Evolutionary conservation across 2,113 vertebrate species (phyloP).

Genomic region (Rhinoptilus africanus): DNA sequence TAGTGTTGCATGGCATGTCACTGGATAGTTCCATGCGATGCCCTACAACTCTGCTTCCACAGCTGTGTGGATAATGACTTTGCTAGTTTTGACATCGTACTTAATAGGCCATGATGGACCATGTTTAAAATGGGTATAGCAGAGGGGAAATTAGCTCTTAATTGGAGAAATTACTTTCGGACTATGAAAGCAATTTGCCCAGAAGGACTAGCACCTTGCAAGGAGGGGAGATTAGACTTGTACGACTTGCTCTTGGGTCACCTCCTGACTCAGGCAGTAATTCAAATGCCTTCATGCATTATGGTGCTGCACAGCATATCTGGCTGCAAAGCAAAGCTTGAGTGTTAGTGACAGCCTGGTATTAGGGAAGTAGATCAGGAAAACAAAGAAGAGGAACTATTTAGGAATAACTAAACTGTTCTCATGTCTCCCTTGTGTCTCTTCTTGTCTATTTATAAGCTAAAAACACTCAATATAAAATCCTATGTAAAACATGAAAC

Average conservation of each 20-base stretch:
- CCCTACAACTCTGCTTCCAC: not conserved
- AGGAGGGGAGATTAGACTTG: not conserved
- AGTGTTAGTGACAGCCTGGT: not conserved
- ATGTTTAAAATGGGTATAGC: not conserved
- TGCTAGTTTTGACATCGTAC: not conserved
- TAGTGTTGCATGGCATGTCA: not conserved
- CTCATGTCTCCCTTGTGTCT: not conserved
- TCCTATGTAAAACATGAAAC: not conserved
- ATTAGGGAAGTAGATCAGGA: not conserved
- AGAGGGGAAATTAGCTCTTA: not conserved
- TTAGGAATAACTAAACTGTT: not conserved
- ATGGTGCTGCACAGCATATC: accelerated
- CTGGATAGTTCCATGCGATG: not conserved
- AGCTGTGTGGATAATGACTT: not conserved
- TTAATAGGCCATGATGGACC: not conserved
- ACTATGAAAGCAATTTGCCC: not conserved
- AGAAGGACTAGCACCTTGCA: not conserved
- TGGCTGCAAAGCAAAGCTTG: not conserved
- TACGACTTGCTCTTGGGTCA: not conserved
- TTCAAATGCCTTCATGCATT: not conserved
- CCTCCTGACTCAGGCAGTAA: not conserved
- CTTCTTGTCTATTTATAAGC: not conserved
- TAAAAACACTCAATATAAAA: not conserved
- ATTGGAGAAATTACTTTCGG: not conserved
- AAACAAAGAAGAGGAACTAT: not conserved